Evolutionary conservation across 2,797 vertebrate species (phyloP), one percentile per base, ranked within the genome.

Genomic region (Smutsia gigantea): DNA sequence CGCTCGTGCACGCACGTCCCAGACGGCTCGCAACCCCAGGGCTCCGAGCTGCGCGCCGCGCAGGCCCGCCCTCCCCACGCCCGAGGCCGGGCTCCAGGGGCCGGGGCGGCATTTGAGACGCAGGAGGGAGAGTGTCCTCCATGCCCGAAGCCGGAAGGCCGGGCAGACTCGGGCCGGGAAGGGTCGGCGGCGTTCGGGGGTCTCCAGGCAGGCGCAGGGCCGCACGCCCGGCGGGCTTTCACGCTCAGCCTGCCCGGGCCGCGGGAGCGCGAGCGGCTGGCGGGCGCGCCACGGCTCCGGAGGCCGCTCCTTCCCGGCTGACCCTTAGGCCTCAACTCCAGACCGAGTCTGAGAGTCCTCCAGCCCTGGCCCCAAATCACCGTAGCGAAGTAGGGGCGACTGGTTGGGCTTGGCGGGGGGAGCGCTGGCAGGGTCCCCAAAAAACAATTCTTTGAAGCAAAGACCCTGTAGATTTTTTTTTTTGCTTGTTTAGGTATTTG

Each of bases 191-290:
- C 46, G 46, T 12, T 11, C 46, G 46, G 11, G 59, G 59, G n/a
- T 42, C 42, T 39, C 39, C 5, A 87, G 61, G 92, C 77, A 57
- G 64, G 34, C 1, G 0, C 49, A 4, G n/a, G 59, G 14, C 25
- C 29, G 4, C 14, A 0, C 1, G 31, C 46, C 15, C 1, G 0
- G 61, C 42, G 3, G 3, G 0, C 17, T 72, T 31, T 74, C 18
- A n/a, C 15, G n/a, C 0, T 49, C 82, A 59, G 81, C 13, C 31
- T 17, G 15, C 0, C 0, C 51, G 34, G 39, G 37, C 39, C 5
- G 4, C 25, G 2, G 0, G 29, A 21, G 3, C 7, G 15, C 37
- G 7, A 18, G 57, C 64, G n/a, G 13, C 17, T 68, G 2, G 0
- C 1, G 4, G 13, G 71, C 66, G 21, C 59, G 34, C 37, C 27